phyloP scores from a whole-genome alignment of 2,888 invertebrate species.

The Pinctada fucata region DNA sequence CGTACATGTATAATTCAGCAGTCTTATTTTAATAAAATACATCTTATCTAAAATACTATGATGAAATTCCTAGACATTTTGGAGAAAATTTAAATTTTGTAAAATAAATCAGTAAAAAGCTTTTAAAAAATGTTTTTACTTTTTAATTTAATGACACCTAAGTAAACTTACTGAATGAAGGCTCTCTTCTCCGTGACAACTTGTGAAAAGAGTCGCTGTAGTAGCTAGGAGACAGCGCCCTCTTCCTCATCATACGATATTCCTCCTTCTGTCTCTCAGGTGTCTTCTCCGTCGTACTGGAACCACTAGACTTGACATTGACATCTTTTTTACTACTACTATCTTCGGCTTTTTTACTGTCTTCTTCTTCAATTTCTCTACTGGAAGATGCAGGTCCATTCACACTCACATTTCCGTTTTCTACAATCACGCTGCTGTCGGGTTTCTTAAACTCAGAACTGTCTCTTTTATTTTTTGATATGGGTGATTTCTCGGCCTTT shows the following conservation, averaged over 20 bases:
- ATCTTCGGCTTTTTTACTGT: background rate
- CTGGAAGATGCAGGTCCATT: background rate
- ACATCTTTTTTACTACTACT: background rate
- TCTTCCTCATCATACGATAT: slow-evolving; percentile 42
- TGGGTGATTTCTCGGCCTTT: background rate
- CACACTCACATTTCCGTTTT: background rate
- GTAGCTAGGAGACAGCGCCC: slow-evolving; percentile 61
- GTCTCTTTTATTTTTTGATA: slow-evolving; percentile 9
- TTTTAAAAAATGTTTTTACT: no score
- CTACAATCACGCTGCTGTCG: background rate
- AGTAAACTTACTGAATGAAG: slow-evolving; percentile 18
- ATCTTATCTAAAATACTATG: no score
- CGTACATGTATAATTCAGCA: no score
- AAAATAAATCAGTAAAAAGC: no score
- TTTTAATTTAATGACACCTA: no score
- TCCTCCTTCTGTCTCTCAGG: slow-evolving; percentile 38
- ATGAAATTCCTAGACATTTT: no score
- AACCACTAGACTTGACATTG: background rate
- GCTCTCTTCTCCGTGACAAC: slow-evolving; percentile 9
- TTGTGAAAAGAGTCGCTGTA: slow-evolving; percentile 52
- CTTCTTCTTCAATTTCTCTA: background rate
- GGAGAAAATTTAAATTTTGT: no score
- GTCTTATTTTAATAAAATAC: no score
- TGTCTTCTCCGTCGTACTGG: background rate
- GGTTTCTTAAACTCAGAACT: background rate